These are phyloP conservation scores for Tor tambroides DNA, from an alignment of 2,113 vertebrate species.

Conservation along the genomic window DNA sequence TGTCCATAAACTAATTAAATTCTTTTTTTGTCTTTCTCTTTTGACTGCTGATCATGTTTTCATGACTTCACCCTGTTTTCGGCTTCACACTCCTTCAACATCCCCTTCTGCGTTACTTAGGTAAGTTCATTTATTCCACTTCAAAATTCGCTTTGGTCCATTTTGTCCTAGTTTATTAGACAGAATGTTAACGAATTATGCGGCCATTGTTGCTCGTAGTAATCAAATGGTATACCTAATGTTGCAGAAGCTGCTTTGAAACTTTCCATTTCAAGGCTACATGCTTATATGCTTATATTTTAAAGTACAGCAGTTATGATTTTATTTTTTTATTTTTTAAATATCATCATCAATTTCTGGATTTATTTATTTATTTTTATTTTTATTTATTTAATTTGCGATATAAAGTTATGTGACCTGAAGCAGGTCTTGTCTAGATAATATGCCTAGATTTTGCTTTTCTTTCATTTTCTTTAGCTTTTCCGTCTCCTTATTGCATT, in stretches of 20 bases:
- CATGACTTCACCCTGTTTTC: not conserved
- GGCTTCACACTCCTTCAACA: not conserved
- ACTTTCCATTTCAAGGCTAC: not conserved
- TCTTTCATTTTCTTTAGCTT: too few relatives aligned
- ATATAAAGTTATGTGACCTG: not conserved
- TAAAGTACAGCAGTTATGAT: not conserved
- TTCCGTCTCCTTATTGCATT: not conserved
- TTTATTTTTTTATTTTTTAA: not conserved
- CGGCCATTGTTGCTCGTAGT: not conserved
- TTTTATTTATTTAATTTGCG: not conserved
- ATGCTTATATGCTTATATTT: not conserved
- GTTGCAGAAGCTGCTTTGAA: not conserved
- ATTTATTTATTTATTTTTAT: too few relatives aligned
- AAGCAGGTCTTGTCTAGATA: too few relatives aligned
- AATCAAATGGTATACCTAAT: not conserved
- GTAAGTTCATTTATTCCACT: not conserved
- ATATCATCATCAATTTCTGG: not conserved
- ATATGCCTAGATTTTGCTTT: too few relatives aligned
- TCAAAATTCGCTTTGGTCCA: not conserved
- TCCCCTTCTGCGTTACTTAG: not conserved
- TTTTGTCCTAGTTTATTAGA: not conserved
- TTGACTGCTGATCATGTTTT: not conserved
- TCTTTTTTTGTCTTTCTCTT: constrained; percentile 1
- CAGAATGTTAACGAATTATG: not conserved
- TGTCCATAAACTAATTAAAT: not conserved